Conservation (phyloP, 1,140 invertebrate genomes). For the Drosophila ercepeae region DNA sequence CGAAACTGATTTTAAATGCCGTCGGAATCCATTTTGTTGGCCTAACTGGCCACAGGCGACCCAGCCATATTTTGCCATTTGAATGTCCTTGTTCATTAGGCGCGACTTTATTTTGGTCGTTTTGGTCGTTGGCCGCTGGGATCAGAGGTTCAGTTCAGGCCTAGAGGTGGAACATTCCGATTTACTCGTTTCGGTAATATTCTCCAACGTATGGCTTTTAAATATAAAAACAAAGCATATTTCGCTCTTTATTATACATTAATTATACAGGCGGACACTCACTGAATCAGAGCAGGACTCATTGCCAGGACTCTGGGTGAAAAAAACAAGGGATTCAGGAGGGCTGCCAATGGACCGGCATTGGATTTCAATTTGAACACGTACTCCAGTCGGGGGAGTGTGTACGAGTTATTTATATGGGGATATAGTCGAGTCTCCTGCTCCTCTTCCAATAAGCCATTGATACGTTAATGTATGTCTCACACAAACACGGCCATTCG, state of each 20-base stretch:
- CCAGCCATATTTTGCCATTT: conserved; percentile 55
- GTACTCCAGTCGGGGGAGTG: conserved; percentile 20
- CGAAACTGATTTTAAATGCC: conserved; percentile 68
- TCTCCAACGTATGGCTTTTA: too few relatives aligned
- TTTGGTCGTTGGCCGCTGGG: conserved; percentile 24
- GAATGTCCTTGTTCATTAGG: conserved; percentile 43
- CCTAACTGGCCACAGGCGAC: not conserved
- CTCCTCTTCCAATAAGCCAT: conserved; percentile 57
- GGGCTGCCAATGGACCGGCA: conserved; percentile 42
- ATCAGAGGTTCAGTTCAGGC: not conserved
- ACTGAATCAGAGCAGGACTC: conserved; percentile 6
- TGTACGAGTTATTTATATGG: conserved; percentile 27
- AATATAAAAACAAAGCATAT: too few relatives aligned
- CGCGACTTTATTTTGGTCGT: conserved; percentile 36
- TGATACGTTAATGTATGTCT: conserved; percentile 74
- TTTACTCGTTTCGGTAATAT: too few relatives aligned
- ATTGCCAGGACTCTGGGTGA: not conserved
- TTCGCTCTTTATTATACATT: conserved; percentile 11
- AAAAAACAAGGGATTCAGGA: conserved; percentile 5
- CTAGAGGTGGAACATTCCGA: not conserved
- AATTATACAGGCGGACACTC: conserved; percentile 30
- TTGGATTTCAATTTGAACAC: conserved; percentile 66
- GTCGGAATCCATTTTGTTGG: conserved; percentile 54
- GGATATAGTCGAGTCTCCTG: conserved; percentile 23
- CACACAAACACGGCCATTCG: not conserved